These are phyloP conservation scores for Catajapyx aquilonaris DNA, from an alignment of 1,140 invertebrate genomes.

Conservation along the genomic window DNA sequence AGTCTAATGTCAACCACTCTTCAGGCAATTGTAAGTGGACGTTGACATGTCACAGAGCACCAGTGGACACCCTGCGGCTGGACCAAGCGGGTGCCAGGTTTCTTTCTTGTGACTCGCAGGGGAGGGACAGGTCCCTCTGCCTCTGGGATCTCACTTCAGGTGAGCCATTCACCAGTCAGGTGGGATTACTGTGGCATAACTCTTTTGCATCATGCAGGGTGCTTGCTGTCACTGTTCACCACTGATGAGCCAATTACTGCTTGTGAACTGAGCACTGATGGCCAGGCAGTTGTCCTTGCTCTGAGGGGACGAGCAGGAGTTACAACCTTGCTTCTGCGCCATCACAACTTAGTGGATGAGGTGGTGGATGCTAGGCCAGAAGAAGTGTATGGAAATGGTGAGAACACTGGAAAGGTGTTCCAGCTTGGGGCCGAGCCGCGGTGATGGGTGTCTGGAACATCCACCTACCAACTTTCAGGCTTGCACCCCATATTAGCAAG, in stretches of 20 bases:
- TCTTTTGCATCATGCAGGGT: slow-evolving; percentile 28
- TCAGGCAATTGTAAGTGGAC: slow-evolving; percentile 50
- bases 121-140: slow-evolving; percentile 45
- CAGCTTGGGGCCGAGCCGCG: slow-evolving; percentile 11
- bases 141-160: slow-evolving; percentile 58
- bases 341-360: slow-evolving; percentile 9
- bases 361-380: slow-evolving; percentile 10
- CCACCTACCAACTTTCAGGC: background rate
- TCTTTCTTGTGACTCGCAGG: slow-evolving; percentile 44
- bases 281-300: slow-evolving; percentile 44
- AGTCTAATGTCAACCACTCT: background rate
- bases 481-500: background rate
- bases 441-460: slow-evolving; percentile 10
- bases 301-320: slow-evolving; percentile 35
- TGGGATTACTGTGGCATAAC: too few relatives aligned
- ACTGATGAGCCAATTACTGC: slow-evolving; percentile 47
- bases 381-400: slow-evolving; percentile 17
- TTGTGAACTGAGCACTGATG: slow-evolving; percentile 49
- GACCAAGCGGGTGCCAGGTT: slow-evolving; percentile 43
- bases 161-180: slow-evolving; percentile 17
- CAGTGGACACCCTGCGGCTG: slow-evolving; percentile 43
- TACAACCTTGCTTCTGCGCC: slow-evolving; percentile 30
- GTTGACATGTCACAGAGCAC: slow-evolving; percentile 48
- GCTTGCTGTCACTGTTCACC: slow-evolving; percentile 53
- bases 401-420: slow-evolving; percentile 18